Evolutionary conservation across 2,888 invertebrate species (phyloP).

Genomic region (Drosophila neonasuta): DNA sequence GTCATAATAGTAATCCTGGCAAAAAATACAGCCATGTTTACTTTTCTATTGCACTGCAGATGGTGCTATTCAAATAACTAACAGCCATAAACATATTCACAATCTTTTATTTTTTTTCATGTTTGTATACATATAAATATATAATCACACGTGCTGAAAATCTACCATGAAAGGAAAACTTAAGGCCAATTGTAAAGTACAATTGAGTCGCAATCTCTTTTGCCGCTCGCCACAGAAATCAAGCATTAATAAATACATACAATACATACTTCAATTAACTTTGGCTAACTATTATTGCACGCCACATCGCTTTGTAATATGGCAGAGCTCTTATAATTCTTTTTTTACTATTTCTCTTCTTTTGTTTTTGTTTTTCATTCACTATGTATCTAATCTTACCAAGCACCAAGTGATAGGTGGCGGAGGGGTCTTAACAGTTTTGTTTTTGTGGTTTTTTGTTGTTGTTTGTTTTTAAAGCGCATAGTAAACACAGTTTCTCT

Average conservation of each 20-base stretch:
- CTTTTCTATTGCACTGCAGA: not conserved
- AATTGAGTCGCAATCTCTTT: slow-evolving; percentile 36
- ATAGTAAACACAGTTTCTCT: slow-evolving; percentile 30
- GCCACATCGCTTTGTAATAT: slow-evolving; percentile 34
- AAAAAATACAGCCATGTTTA: not conserved
- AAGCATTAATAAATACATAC: slow-evolving; percentile 47
- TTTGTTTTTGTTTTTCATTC: not conserved
- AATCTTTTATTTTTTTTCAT: slow-evolving; percentile 52
- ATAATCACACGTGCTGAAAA: slow-evolving; percentile 72
- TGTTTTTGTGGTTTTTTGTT: slow-evolving; percentile 32
- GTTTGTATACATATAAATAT: slow-evolving; percentile 57
- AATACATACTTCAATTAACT: slow-evolving; percentile 58
- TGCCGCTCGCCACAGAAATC: slow-evolving; percentile 29
- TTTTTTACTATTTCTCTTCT: slow-evolving; percentile 7
- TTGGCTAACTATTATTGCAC: slow-evolving; percentile 77
- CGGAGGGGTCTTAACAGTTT: slow-evolving; percentile 62
- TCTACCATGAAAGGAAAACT: slow-evolving; percentile 53
- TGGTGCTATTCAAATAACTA: not conserved
- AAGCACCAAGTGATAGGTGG: slow-evolving; percentile 65
- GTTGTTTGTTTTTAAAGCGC: slow-evolving; percentile 11
- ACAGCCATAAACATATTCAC: slow-evolving; percentile 18
- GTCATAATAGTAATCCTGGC: no score
- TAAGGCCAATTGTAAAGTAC: slow-evolving; percentile 49
- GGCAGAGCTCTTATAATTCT: slow-evolving; percentile 28
- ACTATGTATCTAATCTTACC: slow-evolving; percentile 62